These are phyloP conservation scores for Clarias batrachus DNA, from an alignment of 2,113 vertebrate genomes.

Conservation along the genomic window DNA sequence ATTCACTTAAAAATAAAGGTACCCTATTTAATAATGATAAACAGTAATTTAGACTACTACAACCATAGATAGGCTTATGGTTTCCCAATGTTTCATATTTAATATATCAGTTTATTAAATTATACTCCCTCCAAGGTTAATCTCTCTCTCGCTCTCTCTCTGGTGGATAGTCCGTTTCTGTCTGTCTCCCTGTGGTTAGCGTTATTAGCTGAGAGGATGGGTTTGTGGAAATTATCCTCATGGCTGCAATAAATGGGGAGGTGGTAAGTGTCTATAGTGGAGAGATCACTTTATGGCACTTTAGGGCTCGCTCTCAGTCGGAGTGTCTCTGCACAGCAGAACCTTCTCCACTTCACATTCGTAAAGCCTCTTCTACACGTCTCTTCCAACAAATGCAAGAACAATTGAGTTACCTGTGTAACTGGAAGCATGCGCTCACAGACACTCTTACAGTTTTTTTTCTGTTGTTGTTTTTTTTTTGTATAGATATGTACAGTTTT, in stretches of 20 bases:
- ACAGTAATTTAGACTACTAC: neutral
- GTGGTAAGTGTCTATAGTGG: slow-evolving; percentile 33
- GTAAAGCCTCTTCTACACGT: neutral
- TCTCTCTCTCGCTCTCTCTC: neutral
- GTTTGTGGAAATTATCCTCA: slow-evolving; percentile 42
- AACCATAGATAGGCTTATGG: neutral
- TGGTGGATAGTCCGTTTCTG: neutral
- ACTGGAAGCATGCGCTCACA: slow-evolving; percentile 8
- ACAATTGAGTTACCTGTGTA: neutral
- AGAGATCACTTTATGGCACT: slow-evolving; percentile 43
- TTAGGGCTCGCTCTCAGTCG: slow-evolving; percentile 15
- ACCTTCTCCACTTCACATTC: neutral
- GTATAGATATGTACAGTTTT: neutral
- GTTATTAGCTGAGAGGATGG: slow-evolving; percentile 27
- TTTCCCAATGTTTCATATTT: neutral
- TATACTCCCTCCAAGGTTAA: neutral
- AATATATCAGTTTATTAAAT: neutral
- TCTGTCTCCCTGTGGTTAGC: slow-evolving; percentile 17
- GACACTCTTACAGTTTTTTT: neutral
- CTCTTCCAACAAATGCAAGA: neutral
- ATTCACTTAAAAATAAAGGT: neutral
- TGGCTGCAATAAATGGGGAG: slow-evolving; percentile 34
- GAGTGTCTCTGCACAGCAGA: slow-evolving; percentile 16
- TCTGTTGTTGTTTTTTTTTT: neutral
- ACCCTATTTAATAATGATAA: neutral